Evolutionary conservation across 2,888 invertebrate genomes (phyloP).

Genomic region (Tinea trinotella): DNA sequence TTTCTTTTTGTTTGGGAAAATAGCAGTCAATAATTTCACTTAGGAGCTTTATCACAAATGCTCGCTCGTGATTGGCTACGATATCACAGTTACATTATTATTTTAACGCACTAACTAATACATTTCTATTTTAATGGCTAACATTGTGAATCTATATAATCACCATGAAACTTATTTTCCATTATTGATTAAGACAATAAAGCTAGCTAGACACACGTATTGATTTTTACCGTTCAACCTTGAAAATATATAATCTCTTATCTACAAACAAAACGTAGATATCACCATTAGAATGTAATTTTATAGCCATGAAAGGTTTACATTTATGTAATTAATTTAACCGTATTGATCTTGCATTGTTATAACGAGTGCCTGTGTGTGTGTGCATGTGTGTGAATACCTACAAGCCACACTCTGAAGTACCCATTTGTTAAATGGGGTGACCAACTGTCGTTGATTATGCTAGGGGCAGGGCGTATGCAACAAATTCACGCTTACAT

Average conservation of each 20-base stretch:
- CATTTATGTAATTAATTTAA: constrained; percentile 11
- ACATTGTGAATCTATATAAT: background rate
- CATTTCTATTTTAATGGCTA: background rate
- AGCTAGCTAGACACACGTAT: background rate
- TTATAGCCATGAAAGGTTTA: constrained; percentile 1
- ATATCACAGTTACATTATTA: background rate
- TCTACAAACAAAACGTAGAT: background rate
- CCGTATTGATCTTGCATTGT: constrained; percentile 37
- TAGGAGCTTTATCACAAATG: background rate
- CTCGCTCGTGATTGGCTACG: background rate
- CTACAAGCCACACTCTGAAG: constrained; percentile 69
- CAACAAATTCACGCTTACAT: constrained; percentile 57
- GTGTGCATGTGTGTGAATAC: constrained; percentile 43
- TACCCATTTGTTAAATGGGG: constrained; percentile 60
- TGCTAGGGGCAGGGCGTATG: constrained; percentile 47
- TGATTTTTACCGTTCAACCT: constrained; percentile 6
- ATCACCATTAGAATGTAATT: background rate
- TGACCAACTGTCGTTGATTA: constrained; percentile 68
- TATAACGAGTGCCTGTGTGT: no score
- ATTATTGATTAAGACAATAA: constrained; percentile 5
- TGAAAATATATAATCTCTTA: constrained; percentile 6
- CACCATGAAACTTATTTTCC: background rate
- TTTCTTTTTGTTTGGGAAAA: background rate
- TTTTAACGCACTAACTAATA: background rate
- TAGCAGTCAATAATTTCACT: background rate